phyloP scores from a whole-genome alignment of 2,797 vertebrate genomes.

The Buceros bicornis region DNA sequence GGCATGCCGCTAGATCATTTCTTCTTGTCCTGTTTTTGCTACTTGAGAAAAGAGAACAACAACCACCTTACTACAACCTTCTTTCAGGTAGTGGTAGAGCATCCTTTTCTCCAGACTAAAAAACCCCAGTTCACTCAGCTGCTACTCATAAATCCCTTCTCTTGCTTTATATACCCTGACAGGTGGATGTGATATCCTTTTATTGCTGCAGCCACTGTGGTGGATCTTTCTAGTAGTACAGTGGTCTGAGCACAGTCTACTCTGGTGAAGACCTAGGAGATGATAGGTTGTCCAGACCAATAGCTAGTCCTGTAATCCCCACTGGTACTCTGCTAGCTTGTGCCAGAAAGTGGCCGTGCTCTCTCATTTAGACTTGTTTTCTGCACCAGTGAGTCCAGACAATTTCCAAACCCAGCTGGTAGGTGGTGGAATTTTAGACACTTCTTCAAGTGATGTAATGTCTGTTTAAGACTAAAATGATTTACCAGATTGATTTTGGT shows the following conservation, averaged over 20 bases:
- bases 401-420: neutral
- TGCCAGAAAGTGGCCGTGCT: neutral
- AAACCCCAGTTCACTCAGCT: neutral
- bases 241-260: neutral
- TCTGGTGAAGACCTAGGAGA: neutral
- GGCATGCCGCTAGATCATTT: neutral
- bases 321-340: accelerated
- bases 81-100: neutral
- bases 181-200: neutral
- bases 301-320: neutral
- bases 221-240: neutral
- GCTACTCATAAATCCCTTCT: neutral
- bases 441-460: neutral
- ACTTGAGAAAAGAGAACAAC: neutral
- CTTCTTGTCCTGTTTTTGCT: neutral
- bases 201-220: neutral
- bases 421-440: neutral
- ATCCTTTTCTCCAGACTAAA: neutral
- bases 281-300: neutral
- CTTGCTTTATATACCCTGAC: neutral
- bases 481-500: neutral
- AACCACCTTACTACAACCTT: neutral
- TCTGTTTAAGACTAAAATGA: neutral
- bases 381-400: neutral
- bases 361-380: neutral